Evolutionary conservation across 2,113 vertebrate species (phyloP), one percentile per base, ranked within the genome.

Genomic region (Aphelocoma coerulescens): DNA sequence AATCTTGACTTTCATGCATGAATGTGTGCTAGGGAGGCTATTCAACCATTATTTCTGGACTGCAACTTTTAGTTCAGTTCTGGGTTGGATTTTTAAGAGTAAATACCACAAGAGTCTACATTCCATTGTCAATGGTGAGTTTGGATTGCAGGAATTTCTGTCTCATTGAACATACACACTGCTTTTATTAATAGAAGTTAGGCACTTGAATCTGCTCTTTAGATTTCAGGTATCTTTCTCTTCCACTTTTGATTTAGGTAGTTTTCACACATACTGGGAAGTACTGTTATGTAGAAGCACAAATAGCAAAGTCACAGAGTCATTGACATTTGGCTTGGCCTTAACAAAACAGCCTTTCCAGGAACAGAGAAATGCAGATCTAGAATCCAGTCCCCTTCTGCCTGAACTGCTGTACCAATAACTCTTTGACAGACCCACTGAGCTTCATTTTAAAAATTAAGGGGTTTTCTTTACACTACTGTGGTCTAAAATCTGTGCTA

Each of bases 171-270:
- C 1, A 6, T 49, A 51, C 44, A 68, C 84, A 20, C 46, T 85
- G 58, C 58, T 94, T 87, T 95, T 69, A 13, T 72, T 79, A 88
- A n/a, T 14, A n/a, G 41, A 55, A 63, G 14, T 74, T 84, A 68
- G 21, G 14, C 48, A 27, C 37, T 72, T 58, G 73, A 65, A 16
- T 33, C 30, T 91, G 57, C 19, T 78, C 30, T 75, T 85, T 35
- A 61, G 57, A n/a, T 88, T 73, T 61, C 55, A 20, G 28, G 7
- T 73, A 24, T 58, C 33, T 78, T 93, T 85, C 30, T 66, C 39
- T 62, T 68, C 62, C 41, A 30, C 37, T 87, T 71, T 20, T 72
- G 75, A 65, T 72, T 81, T 11, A 3, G 26, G 33, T 52, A 6
- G 20, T 77, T 89, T 77, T 83, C 30, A 44, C 2, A 11, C 8